Evolutionary conservation across 2,888 invertebrate species (phyloP).

Genomic region (Drosophila pegasa): DNA sequence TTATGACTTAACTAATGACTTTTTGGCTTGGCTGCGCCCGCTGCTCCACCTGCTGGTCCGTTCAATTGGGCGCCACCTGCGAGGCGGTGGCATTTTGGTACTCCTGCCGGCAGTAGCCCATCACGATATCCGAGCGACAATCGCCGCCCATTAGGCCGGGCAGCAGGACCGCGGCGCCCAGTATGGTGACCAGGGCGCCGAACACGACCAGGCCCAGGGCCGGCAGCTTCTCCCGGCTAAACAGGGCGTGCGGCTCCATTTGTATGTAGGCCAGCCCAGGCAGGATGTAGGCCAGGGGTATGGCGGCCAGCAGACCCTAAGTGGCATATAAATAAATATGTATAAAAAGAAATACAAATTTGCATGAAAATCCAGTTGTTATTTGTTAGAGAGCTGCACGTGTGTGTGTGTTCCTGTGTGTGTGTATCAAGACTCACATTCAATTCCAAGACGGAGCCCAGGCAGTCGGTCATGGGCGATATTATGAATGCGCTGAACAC

Average conservation of each 20-base stretch:
- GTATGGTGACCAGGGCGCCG: constrained; percentile 86
- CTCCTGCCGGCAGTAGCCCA: constrained; percentile 84
- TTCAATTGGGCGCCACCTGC: constrained; percentile 46
- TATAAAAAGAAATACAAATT: constrained; percentile 42
- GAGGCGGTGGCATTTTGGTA: constrained; percentile 76
- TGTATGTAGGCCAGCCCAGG: constrained; percentile 92
- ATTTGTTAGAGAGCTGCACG: constrained; percentile 2
- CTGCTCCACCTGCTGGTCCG: background rate
- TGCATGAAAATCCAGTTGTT: constrained; percentile 44
- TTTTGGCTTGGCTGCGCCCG: constrained; percentile 44
- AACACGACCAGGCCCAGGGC: constrained; percentile 89
- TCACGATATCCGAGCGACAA: constrained; percentile 84
- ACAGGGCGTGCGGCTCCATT: constrained; percentile 89
- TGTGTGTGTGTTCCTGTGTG: background rate
- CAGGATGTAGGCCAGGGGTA: constrained; percentile 92
- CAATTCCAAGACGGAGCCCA: constrained; percentile 92
- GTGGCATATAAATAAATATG: background rate
- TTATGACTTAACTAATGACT: constrained; percentile 57
- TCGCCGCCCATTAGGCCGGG: constrained; percentile 84
- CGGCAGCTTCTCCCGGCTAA: constrained; percentile 89
- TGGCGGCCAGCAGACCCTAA: constrained; percentile 92
- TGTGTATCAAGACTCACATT: constrained; percentile 87
- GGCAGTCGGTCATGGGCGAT: constrained; percentile 93
- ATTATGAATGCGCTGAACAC: constrained; percentile 89
- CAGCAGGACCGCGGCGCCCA: constrained; percentile 83